Percentiles rank a stretch among this genome's conserved stretches.
phyloP scores from a whole-genome alignment of 2,888 invertebrate genomes.

The Drosophila dives region DNA sequence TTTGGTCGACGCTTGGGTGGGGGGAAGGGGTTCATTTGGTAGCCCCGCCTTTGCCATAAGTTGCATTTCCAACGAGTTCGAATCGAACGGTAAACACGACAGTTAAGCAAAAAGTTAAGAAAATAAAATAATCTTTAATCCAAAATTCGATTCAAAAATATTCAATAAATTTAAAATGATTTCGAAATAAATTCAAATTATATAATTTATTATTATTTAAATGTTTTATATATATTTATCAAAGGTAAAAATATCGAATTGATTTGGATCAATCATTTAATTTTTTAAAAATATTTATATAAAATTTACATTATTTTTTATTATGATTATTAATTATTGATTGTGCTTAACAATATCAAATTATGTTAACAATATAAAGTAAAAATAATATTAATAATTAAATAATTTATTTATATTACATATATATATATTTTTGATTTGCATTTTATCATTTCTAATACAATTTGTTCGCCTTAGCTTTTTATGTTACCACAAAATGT shows the following conservation, averaged over 20 bases:
- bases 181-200: background rate
- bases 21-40: background rate
- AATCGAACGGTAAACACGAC: conserved; percentile 4
- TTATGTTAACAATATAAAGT: too few relatives aligned
- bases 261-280: too few relatives aligned
- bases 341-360: too few relatives aligned
- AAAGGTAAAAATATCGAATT: too few relatives aligned
- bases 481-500: background rate
- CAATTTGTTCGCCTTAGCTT: background rate
- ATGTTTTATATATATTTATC: background rate
- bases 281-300: too few relatives aligned
- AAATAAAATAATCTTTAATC: background rate
- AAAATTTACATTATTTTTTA: too few relatives aligned
- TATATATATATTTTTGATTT: too few relatives aligned
- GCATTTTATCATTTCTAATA: background rate
- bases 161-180: background rate
- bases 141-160: background rate
- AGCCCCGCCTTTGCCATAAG: background rate
- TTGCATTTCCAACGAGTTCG: background rate
- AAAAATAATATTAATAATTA: background rate
- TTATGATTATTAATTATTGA: too few relatives aligned
- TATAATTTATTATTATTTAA: background rate
- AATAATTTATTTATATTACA: background rate
- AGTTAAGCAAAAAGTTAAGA: background rate
- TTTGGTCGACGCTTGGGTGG: background rate